Base-by-base conservation (phyloP, 1,140 invertebrate genomes). In the Drosophila miranda region DNA sequence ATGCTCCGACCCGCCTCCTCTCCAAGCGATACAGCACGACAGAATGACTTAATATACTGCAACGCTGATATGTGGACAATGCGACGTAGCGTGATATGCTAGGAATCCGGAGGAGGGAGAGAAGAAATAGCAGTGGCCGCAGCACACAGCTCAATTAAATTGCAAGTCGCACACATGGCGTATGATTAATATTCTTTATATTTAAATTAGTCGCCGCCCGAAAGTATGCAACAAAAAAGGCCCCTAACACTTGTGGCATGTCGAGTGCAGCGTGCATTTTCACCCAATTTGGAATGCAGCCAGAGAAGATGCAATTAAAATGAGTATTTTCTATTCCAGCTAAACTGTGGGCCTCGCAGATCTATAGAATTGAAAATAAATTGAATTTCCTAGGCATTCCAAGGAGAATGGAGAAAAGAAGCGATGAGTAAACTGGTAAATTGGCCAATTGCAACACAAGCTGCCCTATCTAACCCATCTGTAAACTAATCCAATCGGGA, bases 161-260 rank as follows among this genome's bases (percentile, higher is more conserved):
- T 76, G 21, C 13, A n/a, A 38, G 19, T 23, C 26, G 23, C 46
- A 28, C 30, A 51, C 61, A 46, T 53, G 67, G 67, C 80, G 72
- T 80, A 81, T 84, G 73, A 84, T 75, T 74, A 71, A 86, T 84
- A 63, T 26, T 49, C 11, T 71, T 57, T 50, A 28, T 64, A 83
- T 84, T 75, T 52, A 76, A 72, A 79, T 68, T 51, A 51, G 19
- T 23, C n/a, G 23, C 21, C 49, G 75, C 80, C 72, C 14, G 62
- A 84, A 87, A 86, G 74, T 86, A 79, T 84, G 82, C 82, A 77
- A 81, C 52, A 76, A 57, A 42, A 58, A 49, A 42, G 62, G 63
- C 45, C 68, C 1, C 11, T 45, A 58, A 81, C 80, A 86, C 81
- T 84, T 84, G 80, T 84, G 71, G 80, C 80, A 58, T 75, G 60